Evolutionary conservation across 2,113 vertebrate genomes (phyloP), one percentile per base, ranked within the genome.

Genomic region (Equus przewalskii): DNA sequence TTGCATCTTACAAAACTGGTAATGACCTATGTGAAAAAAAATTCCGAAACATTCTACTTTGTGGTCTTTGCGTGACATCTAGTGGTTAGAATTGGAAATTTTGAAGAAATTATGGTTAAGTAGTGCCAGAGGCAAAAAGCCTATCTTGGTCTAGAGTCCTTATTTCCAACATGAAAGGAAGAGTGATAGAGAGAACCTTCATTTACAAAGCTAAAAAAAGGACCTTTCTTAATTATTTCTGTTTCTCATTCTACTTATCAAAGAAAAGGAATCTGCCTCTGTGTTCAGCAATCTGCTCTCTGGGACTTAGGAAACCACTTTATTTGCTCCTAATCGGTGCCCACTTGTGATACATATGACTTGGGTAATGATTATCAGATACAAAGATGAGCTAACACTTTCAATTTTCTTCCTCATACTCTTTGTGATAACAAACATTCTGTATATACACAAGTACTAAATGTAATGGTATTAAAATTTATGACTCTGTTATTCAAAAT

Each of bases 11-110:
- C 21, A 54, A 64, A 94, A 62, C 1, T 64, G 54, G 78, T 26
- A 22, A 24, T 4, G 62, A 33, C 15, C 5, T 3, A n/a, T 4
- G 24, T 16, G 54, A 36, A 21, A n/a, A 41, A 54, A 8, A 3
- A 0, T 1, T 54, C 30, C 19, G 75, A 36, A 22, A 15, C 49
- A 44, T 5, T 94, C 41, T 80, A 75, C 73, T 96, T 73, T 54
- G 24, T 83, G 90, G 97, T 98, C 96, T 97, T 75, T 79, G 22
- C 1, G 3, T 98, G 98, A 96, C 98, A 98, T 96, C 98, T 98
- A 98, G 96, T 98, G 98, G 97, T 62, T 76, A 36, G 0, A 82
- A 85, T 41, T 94, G 95, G 92, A 87, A 98, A 96, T 54, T 73
- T n/a, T 69, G 24, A 87, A 18, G 15, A 95, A 93, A 95, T 49